phyloP scores from a whole-genome alignment of 2,113 vertebrate genomes.

The Zosterops japonicus region DNA sequence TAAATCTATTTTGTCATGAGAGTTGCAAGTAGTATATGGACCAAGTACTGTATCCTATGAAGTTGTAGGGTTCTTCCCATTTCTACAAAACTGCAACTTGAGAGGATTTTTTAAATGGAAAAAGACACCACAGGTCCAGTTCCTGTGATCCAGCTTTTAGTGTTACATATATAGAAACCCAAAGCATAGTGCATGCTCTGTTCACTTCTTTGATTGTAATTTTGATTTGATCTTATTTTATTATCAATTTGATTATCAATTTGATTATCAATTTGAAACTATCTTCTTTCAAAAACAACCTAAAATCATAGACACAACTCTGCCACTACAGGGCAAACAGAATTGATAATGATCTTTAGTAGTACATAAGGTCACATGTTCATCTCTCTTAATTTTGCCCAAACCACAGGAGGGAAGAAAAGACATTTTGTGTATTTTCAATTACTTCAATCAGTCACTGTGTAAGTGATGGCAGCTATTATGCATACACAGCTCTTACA shows the following conservation, averaged over 20 bases:
- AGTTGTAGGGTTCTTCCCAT: not conserved
- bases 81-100: not conserved
- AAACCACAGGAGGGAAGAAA: not conserved
- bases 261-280: not conserved
- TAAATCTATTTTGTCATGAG: not conserved
- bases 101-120: not conserved
- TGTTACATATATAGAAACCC: not conserved
- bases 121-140: not conserved
- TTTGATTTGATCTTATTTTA: not conserved
- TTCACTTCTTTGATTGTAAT: not conserved
- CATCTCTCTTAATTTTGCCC: not conserved
- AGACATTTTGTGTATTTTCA: not conserved
- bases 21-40: not conserved
- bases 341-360: not conserved
- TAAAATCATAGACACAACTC: not conserved
- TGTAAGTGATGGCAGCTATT: not conserved
- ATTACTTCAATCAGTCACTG: not conserved
- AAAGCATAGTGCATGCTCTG: not conserved
- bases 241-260: not conserved
- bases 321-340: not conserved
- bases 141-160: not conserved
- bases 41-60: not conserved
- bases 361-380: not conserved
- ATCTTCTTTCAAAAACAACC: not conserved
- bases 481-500: not conserved